Percentiles rank a stretch among this genome's conserved stretches.
phyloP scores from a whole-genome alignment of 2,113 vertebrate genomes.

The human (Homo sapiens) region GRCh38 chr5:41370001-41370500 shows the following conservation, averaged over 20 bases:
- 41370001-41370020: neutral
- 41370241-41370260: conserved; percentile 21
- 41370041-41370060: conserved; percentile 46
- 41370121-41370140: neutral
- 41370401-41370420: neutral
- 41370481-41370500: neutral
- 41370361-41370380: neutral
- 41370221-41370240: conserved; percentile 57
- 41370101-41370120: conserved; percentile 11
- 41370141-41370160: neutral
- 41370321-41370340: accelerated
- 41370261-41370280: neutral
- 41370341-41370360: conserved; percentile 26
- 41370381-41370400: neutral
- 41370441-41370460: neutral
- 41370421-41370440: neutral
- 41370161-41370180: neutral
- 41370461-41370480: neutral
- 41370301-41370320: neutral
- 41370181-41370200: conserved; percentile 35
- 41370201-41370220: conserved; percentile 35
- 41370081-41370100: conserved; percentile 43
- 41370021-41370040: conserved; percentile 43
- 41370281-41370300: neutral
- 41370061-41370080: conserved; percentile 44